These are phyloP conservation scores for Agrotis exclamationis DNA, from an alignment of 2,888 invertebrate species.

Conservation along the genomic window DNA sequence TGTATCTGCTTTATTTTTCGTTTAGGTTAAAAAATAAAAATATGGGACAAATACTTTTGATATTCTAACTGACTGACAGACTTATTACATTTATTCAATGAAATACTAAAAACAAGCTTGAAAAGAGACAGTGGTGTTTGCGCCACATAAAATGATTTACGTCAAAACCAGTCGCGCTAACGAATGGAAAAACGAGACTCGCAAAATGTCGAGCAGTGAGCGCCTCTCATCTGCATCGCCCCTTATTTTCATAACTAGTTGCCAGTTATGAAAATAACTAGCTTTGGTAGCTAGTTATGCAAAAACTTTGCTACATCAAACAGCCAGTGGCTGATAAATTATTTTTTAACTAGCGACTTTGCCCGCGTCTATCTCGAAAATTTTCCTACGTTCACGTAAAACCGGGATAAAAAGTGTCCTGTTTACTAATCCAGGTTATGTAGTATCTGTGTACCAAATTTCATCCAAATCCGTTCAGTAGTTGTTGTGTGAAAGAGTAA, in stretches of 20 bases:
- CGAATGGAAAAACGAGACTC: slow-evolving; percentile 42
- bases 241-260: slow-evolving; percentile 25
- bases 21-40: no score
- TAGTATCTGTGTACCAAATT: no score
- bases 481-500: no score
- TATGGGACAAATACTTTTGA: no score
- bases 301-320: slow-evolving; percentile 4
- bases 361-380: no score
- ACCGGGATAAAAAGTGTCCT: no score
- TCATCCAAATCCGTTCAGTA: no score
- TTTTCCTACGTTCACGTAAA: no score
- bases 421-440: no score
- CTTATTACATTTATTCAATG: no score
- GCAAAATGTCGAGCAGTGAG: slow-evolving; percentile 3
- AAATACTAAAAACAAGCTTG: background rate
- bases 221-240: slow-evolving; percentile 3
- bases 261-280: slow-evolving; percentile 12
- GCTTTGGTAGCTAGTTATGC: background rate
- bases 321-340: slow-evolving; percentile 1
- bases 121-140: background rate
- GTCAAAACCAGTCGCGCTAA: slow-evolving; percentile 46
- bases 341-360: background rate
- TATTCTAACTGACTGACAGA: no score
- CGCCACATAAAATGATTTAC: slow-evolving; percentile 45
- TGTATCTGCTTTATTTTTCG: no score